phyloP scores from a whole-genome alignment of 2,113 vertebrate species.

The Pogonocichla stellata region DNA sequence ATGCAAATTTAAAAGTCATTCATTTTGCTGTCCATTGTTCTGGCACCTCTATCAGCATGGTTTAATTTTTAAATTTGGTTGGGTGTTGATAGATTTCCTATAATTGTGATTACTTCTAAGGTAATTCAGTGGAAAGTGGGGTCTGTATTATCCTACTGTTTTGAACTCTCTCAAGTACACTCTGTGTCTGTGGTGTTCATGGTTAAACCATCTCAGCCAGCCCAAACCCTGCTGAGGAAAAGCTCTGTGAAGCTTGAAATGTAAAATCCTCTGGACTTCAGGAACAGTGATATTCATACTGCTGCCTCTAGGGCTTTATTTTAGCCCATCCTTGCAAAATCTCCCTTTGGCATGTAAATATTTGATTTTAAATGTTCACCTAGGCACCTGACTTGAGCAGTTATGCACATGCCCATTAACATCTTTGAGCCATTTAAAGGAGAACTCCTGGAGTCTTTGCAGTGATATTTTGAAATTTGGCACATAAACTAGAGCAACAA shows the following conservation, averaged over 20 bases:
- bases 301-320: background rate
- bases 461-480: too few relatives aligned
- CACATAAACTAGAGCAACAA: background rate
- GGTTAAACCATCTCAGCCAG: background rate
- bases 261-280: background rate
- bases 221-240: background rate
- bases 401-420: fast-evolving
- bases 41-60: background rate
- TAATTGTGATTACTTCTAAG: background rate
- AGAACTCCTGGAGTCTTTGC: background rate
- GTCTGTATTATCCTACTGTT: background rate
- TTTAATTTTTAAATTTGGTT: background rate
- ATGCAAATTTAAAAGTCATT: background rate
- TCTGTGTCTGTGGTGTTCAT: background rate
- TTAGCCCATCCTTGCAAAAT: background rate
- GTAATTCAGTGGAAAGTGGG: background rate
- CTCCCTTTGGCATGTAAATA: background rate
- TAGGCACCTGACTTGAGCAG: background rate
- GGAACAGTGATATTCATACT: background rate
- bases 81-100: background rate
- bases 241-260: background rate
- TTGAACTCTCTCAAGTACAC: fast-evolving
- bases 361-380: background rate
- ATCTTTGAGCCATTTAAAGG: background rate
- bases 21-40: background rate